Conservation (phyloP, 2,113 vertebrate genomes). For the Connochaetes taurinus region DNA sequence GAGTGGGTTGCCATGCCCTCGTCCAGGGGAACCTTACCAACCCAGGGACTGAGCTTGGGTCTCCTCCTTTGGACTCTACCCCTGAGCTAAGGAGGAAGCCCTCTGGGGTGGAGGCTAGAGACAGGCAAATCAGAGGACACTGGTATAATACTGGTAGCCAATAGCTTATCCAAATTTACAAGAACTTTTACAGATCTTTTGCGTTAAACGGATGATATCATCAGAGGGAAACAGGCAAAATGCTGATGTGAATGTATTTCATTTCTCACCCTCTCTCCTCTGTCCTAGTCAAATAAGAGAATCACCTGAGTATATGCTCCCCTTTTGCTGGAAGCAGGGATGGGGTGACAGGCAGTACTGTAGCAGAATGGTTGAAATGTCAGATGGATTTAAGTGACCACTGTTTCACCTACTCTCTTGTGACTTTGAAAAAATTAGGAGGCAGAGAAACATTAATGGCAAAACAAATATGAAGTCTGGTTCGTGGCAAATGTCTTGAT, state of each 20-base stretch:
- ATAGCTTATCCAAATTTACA: background rate
- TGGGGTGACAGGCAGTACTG: background rate
- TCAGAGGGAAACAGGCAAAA: background rate
- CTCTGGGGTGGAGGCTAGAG: background rate
- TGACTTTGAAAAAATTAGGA: constrained; percentile 18
- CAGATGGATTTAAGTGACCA: background rate
- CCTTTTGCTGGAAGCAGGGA: background rate
- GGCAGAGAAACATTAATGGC: background rate
- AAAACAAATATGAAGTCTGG: background rate
- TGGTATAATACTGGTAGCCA: background rate
- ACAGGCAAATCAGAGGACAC: background rate
- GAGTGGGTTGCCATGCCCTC: background rate
- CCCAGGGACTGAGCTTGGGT: background rate
- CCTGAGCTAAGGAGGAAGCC: background rate
- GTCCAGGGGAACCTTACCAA: background rate
- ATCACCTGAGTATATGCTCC: background rate
- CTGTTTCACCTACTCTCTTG: background rate
- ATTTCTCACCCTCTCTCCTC: background rate
- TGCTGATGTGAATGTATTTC: background rate
- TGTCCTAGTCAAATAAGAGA: background rate
- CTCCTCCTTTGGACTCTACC: background rate
- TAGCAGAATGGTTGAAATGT: background rate
- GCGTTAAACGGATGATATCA: background rate
- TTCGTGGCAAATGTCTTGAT: background rate
- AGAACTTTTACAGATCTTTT: background rate